Base-by-base conservation (phyloP, 2,888 invertebrate genomes). In the Hetaerina titia region DNA sequence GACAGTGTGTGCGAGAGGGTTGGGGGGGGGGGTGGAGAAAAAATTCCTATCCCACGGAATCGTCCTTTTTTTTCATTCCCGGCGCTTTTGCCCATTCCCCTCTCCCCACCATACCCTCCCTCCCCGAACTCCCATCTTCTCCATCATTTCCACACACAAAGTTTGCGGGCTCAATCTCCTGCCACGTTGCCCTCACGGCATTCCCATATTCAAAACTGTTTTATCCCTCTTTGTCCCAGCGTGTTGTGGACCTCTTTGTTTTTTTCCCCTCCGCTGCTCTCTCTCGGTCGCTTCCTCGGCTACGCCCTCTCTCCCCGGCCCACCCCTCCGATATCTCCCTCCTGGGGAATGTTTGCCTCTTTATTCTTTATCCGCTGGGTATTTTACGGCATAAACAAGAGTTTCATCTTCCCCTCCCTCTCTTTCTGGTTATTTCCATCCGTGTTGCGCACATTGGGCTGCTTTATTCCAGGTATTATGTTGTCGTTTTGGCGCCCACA, bases 141-240 rank as follows among this genome's bases (percentile, higher is more conserved):
- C 81, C 81, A 81, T 81, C 81, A 81, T 81, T 81, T 22, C 25
- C 81, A 15, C 81, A 13, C 81, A 81, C 81, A 31, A 31, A 81
- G 81, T 81, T 81, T 81, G 81, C 81, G 81, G 81, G 81, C 81
- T 81, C 81, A 81, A 74, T 74, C 81, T 81, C 81, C 81, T 81
- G 81, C 81, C 81, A 81, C 81, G 81, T 81, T 81, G 81, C 81
- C 81, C 81, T 81, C 81, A 31, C 81, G 25, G 81, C 31, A 31
- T 81, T 81, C 81, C 81, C 81, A 81, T 81, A 81, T 81, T 81
- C 81, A 81, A 81, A 81, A 81, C 81, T 81, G 81, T 81, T 81
- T 81, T 81, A 81, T 81, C 81, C 81, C 81, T 31, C 31, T 81
- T 81, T 81, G 81, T 81, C 81, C 81, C 81, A 69, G 69, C 69